These are phyloP conservation scores for Chloropsis hardwickii DNA, from an alignment of 2,113 vertebrate genomes.

Conservation along the genomic window DNA sequence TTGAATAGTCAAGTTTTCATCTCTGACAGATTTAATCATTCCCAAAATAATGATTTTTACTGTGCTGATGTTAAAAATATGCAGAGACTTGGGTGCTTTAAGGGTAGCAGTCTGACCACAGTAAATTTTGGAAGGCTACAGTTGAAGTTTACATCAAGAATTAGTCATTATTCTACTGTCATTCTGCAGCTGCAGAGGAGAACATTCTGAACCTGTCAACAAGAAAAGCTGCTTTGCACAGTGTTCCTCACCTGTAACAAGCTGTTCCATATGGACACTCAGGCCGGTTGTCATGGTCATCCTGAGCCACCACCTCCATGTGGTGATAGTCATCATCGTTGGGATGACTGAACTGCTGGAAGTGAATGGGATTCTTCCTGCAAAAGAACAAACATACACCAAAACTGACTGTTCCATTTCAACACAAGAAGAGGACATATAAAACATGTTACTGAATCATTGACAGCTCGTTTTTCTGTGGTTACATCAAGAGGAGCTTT, in stretches of 20 bases:
- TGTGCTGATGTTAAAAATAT: not conserved
- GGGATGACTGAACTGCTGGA: conserved; percentile 80
- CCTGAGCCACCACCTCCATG: not conserved
- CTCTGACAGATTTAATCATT: not conserved
- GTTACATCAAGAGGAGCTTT: not conserved
- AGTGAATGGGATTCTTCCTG: conserved; percentile 81
- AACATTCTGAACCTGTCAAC: not conserved
- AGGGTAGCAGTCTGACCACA: not conserved
- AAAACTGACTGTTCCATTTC: not conserved
- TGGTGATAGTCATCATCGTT: conserved; percentile 69
- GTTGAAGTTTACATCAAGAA: not conserved
- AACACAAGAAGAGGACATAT: not conserved
- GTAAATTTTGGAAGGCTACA: not conserved
- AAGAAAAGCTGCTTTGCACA: not conserved
- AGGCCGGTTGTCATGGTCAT: conserved; percentile 36
- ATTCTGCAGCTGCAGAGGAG: not conserved
- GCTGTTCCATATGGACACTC: conserved; percentile 74
- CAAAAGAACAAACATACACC: not conserved
- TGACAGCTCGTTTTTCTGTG: not conserved
- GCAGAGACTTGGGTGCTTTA: not conserved
- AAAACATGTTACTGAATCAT: not conserved
- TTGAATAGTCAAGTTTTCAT: not conserved
- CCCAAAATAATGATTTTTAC: not conserved
- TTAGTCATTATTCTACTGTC: not conserved
- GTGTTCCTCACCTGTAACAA: conserved; percentile 74